Conservation (phyloP, 2,888 invertebrate species). For the Labia minor region DNA sequence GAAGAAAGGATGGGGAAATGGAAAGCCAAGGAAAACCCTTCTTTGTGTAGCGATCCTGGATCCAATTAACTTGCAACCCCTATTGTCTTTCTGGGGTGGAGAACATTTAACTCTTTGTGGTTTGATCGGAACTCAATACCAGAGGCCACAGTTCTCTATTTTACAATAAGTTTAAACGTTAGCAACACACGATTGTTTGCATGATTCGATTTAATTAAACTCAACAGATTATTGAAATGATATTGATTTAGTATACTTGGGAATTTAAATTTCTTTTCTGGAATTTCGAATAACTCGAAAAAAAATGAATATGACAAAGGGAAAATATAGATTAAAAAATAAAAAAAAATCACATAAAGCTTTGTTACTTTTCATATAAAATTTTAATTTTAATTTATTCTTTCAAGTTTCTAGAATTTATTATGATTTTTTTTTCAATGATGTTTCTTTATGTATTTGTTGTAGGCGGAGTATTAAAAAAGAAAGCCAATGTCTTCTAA, state of each 20-base stretch:
- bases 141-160: not conserved
- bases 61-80: conserved; percentile 5
- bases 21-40: not conserved
- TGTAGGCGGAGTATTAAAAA: no score
- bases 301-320: no score
- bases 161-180: not conserved
- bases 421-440: no score
- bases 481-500: no score
- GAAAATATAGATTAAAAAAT: no score
- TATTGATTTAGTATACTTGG: not conserved
- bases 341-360: no score
- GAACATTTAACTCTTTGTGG: conserved; percentile 13
- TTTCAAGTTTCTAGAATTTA: no score
- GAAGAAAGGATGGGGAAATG: not conserved
- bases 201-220: not conserved
- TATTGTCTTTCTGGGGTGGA: not conserved
- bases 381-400: no score
- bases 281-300: no score
- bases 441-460: no score
- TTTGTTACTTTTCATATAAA: no score
- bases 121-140: conserved; percentile 1
- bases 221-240: not conserved
- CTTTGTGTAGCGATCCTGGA: not conserved
- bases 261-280: no score
- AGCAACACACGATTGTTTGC: not conserved